These are phyloP conservation scores for Phalanger gymnotis DNA, from an alignment of 2,797 vertebrate species.

Conservation along the genomic window DNA sequence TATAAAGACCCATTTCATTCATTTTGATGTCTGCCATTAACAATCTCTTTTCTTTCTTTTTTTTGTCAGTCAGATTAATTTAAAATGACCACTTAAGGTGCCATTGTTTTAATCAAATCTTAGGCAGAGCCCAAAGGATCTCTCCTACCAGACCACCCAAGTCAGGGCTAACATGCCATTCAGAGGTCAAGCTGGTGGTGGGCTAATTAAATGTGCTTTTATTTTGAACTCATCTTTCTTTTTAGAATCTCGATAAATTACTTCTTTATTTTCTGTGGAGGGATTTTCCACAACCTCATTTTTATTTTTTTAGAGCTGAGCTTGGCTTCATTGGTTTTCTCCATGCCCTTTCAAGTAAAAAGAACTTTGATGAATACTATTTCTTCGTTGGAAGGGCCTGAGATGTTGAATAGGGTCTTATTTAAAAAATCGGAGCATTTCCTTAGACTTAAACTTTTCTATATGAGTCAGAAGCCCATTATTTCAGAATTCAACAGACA, in stretches of 20 bases:
- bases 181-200: slow-evolving; percentile 46
- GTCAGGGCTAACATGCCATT: slow-evolving; percentile 67
- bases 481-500: not conserved
- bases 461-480: not conserved
- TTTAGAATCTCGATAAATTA: slow-evolving; percentile 75
- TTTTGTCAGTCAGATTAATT: slow-evolving; percentile 53
- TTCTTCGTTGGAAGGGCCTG: slow-evolving; percentile 31
- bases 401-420: slow-evolving; percentile 56
- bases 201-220: slow-evolving; percentile 78
- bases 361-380: slow-evolving; percentile 61
- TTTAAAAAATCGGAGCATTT: slow-evolving; percentile 29
- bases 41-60: slow-evolving; percentile 32
- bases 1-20: slow-evolving; percentile 20
- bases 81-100: slow-evolving; percentile 70
- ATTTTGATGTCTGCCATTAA: slow-evolving; percentile 10
- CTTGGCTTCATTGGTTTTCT: slow-evolving; percentile 73
- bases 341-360: slow-evolving; percentile 69
- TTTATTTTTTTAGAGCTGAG: slow-evolving; percentile 51
- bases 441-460: not conserved
- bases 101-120: slow-evolving; percentile 68
- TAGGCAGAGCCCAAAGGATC: slow-evolving; percentile 62
- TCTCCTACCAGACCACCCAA: slow-evolving; percentile 45
- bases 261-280: slow-evolving; percentile 68
- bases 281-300: slow-evolving; percentile 64
- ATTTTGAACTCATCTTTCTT: slow-evolving; percentile 70